phyloP scores from a whole-genome alignment of 2,113 vertebrate species.

The Alexandromys fortis region DNA sequence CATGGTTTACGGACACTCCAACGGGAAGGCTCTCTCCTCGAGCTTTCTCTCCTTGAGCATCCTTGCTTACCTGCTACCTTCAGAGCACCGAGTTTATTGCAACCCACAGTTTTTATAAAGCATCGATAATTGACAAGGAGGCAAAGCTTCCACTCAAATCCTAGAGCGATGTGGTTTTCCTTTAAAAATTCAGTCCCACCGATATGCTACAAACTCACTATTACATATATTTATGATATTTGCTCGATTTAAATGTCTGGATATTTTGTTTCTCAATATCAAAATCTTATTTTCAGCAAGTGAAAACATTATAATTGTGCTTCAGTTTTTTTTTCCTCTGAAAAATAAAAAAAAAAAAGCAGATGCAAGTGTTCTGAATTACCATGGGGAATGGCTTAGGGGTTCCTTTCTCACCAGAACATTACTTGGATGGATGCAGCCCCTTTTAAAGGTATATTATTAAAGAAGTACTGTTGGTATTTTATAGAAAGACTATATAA shows the following conservation, averaged over 20 bases:
- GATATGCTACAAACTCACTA: slow-evolving; percentile 43
- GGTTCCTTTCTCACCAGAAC: slow-evolving; percentile 51
- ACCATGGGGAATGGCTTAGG: fast-evolving
- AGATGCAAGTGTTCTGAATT: neutral
- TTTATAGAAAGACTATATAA: slow-evolving; percentile 80
- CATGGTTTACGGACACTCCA: slow-evolving; percentile 79
- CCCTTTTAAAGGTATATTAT: slow-evolving; percentile 47
- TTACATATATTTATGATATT: neutral
- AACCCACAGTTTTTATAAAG: slow-evolving; percentile 67
- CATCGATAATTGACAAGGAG: slow-evolving; percentile 51
- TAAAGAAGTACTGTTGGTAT: slow-evolving; percentile 33
- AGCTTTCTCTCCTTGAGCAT: slow-evolving; percentile 74
- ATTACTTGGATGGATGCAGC: slow-evolving; percentile 57
- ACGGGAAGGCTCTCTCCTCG: slow-evolving; percentile 70
- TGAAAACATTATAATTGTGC: neutral
- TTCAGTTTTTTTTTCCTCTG: neutral
- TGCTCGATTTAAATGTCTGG: slow-evolving; percentile 22
- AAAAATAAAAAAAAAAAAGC: neutral
- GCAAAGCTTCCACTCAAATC: slow-evolving; percentile 32
- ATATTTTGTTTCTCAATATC: slow-evolving; percentile 47
- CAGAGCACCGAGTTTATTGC: slow-evolving; percentile 70
- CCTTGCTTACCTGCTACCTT: slow-evolving; percentile 59
- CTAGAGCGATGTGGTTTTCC: slow-evolving; percentile 21
- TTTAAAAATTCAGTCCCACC: slow-evolving; percentile 37
- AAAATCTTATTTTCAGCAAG: slow-evolving; percentile 53